Evolutionary conservation across 2,888 invertebrate species (phyloP).

Genomic region (Coleophora flavipennella): DNA sequence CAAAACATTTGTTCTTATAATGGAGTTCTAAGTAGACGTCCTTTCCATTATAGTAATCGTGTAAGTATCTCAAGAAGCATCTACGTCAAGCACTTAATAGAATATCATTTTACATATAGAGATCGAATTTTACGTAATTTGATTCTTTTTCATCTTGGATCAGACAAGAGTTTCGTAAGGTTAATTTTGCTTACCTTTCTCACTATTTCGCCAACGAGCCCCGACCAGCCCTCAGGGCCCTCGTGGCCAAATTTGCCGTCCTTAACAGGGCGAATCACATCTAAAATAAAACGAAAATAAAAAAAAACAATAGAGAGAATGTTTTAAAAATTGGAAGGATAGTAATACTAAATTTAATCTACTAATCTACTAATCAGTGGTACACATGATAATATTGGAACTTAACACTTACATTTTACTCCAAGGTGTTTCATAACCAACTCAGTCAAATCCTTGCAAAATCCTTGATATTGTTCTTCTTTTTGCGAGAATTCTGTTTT

Average conservation of each 20-base stretch:
- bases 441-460: constrained; percentile 92
- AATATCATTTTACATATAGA: no score
- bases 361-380: neutral
- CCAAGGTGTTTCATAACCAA: constrained; percentile 84
- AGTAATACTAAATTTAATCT: no score
- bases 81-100: no score
- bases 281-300: constrained; percentile 55
- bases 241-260: constrained; percentile 89
- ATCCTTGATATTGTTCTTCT: constrained; percentile 89
- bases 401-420: constrained; percentile 82
- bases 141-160: neutral
- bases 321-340: no score
- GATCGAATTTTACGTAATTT: no score
- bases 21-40: no score
- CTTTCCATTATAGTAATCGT: no score
- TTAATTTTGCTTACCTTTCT: constrained; percentile 77
- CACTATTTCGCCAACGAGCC: constrained; percentile 89
- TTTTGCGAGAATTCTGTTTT: constrained; percentile 77
- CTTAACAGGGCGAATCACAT: constrained; percentile 87
- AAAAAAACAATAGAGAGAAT: no score
- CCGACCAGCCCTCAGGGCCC: constrained; percentile 88
- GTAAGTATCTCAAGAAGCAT: no score
- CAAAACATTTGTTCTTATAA: no score
- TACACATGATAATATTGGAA: neutral
- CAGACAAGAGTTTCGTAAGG: no score